These are phyloP conservation scores for Aphidius gifuensis DNA, from an alignment of 1,140 invertebrate species.

Conservation along the genomic window DNA sequence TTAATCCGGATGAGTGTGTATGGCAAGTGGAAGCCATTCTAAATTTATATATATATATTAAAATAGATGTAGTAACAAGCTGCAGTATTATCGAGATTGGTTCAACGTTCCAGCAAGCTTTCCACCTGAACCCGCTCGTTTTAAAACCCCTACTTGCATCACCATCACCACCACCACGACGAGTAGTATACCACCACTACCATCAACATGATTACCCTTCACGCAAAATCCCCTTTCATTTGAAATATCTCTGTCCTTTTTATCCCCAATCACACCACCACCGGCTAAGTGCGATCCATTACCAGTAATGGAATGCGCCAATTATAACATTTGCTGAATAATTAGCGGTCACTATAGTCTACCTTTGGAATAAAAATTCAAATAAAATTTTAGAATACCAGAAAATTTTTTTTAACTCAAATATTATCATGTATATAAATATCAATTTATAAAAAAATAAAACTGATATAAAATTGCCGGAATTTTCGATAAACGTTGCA, in stretches of 20 bases:
- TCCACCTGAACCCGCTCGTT: conserved; percentile 24
- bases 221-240: neutral
- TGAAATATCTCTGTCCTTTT: neutral
- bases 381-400: too few species aligned
- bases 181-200: neutral
- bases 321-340: conserved; percentile 56
- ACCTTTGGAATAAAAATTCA: too few species aligned
- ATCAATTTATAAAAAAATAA: conserved; percentile 4
- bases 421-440: conserved; percentile 18
- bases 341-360: conserved; percentile 41
- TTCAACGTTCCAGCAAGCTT: conserved; percentile 23
- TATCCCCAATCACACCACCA: conserved; percentile 42
- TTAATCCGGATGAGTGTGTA: conserved; percentile 9
- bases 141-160: neutral
- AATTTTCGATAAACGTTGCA: neutral
- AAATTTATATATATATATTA: neutral
- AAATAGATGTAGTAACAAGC: conserved; percentile 22
- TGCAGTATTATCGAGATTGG: conserved; percentile 44
- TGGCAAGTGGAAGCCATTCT: too few species aligned
- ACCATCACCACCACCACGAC: neutral
- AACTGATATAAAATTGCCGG: conserved; percentile 21
- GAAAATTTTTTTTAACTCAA: conserved; percentile 1
- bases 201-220: conserved; percentile 37
- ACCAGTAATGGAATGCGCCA: conserved; percentile 55
- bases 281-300: conserved; percentile 54